Conservation (phyloP, 2,888 invertebrate species). For the Chrysotoxum bicinctum region DNA sequence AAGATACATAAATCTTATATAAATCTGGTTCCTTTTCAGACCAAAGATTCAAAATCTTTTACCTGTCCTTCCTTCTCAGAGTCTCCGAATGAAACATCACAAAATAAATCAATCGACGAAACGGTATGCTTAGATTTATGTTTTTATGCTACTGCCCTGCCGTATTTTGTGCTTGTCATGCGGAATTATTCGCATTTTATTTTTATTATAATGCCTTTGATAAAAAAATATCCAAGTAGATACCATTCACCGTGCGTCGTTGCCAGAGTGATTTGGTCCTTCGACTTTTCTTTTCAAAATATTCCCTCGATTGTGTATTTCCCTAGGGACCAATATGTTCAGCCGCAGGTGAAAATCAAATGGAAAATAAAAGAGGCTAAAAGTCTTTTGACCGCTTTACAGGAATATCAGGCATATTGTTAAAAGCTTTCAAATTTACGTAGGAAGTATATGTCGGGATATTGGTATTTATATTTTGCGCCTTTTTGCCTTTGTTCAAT, state of each 20-base stretch:
- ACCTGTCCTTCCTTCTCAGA: neutral
- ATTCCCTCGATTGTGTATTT: neutral
- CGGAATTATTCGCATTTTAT: constrained; percentile 5
- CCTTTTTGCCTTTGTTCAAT: constrained; percentile 24
- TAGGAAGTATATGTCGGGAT: neutral
- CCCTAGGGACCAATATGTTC: neutral
- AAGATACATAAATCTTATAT: neutral
- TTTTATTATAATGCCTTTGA: neutral
- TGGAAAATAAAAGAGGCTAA: neutral
- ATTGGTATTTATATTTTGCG: constrained; percentile 7
- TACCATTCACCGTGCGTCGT: neutral
- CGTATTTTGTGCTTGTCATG: constrained; percentile 5
- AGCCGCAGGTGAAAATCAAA: constrained; percentile 15
- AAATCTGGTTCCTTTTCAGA: neutral
- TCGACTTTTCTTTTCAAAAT: neutral
- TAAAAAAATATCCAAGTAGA: neutral
- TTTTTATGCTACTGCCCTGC: neutral
- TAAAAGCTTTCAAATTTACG: neutral
- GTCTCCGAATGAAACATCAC: constrained; percentile 3
- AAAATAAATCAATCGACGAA: constrained; percentile 21
- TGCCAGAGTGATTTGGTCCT: neutral
- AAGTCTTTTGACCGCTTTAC: constrained; percentile 10
- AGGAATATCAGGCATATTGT: neutral
- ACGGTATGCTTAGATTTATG: constrained; percentile 12
- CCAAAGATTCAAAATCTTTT: neutral